Base-by-base conservation (phyloP, 2,113 vertebrate species). In the Macaca nemestrina region DNA sequence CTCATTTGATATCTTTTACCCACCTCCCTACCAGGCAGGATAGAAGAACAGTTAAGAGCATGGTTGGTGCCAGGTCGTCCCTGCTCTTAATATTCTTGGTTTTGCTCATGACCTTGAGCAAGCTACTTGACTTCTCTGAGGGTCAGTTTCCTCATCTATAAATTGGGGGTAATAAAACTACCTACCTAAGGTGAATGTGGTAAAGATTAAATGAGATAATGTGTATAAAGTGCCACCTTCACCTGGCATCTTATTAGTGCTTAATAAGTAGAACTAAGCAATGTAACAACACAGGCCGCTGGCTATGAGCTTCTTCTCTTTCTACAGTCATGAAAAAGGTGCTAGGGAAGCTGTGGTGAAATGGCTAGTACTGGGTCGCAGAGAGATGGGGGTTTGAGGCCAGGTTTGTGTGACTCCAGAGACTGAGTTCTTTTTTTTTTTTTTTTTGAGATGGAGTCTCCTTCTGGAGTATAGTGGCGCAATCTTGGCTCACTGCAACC, bases 31-130 rank as follows among this genome's bases (percentile, higher is more conserved):
- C 35, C 32, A 23, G 43, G 48, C 23, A 57, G 90, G 92, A 40
- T 13, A 43, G 84, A 90, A 88, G 14, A 86, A 22, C 9, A 32
- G 70, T 70, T 55, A 87, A 75, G 57, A 48, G 32, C 32, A n/a
- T 61, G 52, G 30, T 43, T 78, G 67, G 91, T 90, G 10, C 35
- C 30, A 87, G n/a, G 30, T n/a, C n/a, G 35, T 61, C 50, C 45
- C 35, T 32, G 25, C 30, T 80, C 48, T 38, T 57, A 93, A 84
- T 48, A 27, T 52, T 73, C 45, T 30, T 52, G 11, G 73, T 87
- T 87, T 79, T 87, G 27, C 38, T 97, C 79, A 18, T 80, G 82
- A 88, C 75, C 88, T 91, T 68, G n/a, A 93, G 17, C 72, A 50
- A 84, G 64, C 67, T 61, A 45, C 68, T 82, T 93, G 87, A 79